Evolutionary conservation across 2,888 invertebrate genomes (phyloP).

Genomic region (Sialis fuliginosa): DNA sequence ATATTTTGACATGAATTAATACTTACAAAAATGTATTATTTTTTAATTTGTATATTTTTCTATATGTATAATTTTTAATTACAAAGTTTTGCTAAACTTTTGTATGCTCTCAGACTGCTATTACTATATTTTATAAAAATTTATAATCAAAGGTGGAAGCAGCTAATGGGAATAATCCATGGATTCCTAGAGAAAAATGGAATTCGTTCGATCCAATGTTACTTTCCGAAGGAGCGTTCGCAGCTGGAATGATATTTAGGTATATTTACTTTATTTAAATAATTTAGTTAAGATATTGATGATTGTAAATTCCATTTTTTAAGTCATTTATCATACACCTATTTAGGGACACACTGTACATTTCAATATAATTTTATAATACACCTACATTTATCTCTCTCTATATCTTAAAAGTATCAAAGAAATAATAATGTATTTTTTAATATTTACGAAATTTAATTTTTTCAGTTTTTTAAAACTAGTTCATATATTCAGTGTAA

Average conservation of each 20-base stretch:
- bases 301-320: no score
- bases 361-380: no score
- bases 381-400: no score
- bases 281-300: not conserved
- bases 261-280: slow-evolving; percentile 15
- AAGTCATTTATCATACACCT: no score
- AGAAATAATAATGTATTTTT: no score
- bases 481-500: slow-evolving; percentile 93
- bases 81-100: no score
- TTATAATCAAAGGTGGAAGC: slow-evolving; percentile 43
- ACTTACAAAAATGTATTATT: no score
- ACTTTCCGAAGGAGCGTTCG: slow-evolving; percentile 84
- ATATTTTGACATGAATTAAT: no score
- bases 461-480: slow-evolving; percentile 70
- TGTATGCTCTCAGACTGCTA: no score
- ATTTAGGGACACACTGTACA: not conserved
- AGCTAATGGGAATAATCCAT: slow-evolving; percentile 52
- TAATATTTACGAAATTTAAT: no score
- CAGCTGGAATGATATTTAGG: slow-evolving; percentile 91
- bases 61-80: no score
- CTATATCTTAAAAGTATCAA: not conserved
- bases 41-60: no score
- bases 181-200: slow-evolving; percentile 82
- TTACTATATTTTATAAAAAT: not conserved
- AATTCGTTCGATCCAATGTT: slow-evolving; percentile 91